phyloP scores from a whole-genome alignment of 1,140 invertebrate genomes.

The Bathynomus jamesi region DNA sequence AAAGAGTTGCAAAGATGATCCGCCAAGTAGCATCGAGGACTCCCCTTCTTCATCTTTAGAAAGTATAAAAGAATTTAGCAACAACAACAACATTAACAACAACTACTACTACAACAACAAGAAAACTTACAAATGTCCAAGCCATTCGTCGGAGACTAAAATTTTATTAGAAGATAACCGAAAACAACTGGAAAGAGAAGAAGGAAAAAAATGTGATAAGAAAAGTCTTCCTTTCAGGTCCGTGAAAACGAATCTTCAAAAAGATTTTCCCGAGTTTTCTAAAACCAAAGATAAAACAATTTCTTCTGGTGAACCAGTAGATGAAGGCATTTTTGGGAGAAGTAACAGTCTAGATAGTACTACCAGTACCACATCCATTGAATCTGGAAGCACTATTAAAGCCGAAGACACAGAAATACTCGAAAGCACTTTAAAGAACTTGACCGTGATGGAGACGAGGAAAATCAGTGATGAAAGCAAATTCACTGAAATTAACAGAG shows the following conservation, averaged over 20 bases:
- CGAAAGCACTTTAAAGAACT: too few relatives aligned
- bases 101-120: slow-evolving; percentile 20
- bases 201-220: slow-evolving; percentile 29
- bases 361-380: not conserved
- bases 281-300: not conserved
- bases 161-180: slow-evolving; percentile 32
- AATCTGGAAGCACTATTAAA: not conserved
- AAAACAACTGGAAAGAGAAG: slow-evolving; percentile 25
- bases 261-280: slow-evolving; percentile 1
- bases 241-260: slow-evolving; percentile 24
- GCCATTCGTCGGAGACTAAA: too few relatives aligned
- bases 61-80: not conserved
- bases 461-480: too few relatives aligned
- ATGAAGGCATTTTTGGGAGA: not conserved
- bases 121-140: slow-evolving; percentile 29
- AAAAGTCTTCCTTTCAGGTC: slow-evolving; percentile 27
- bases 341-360: not conserved
- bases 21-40: slow-evolving; percentile 25
- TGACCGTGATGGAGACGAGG: too few relatives aligned
- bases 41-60: not conserved
- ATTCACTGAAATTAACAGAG: not conserved
- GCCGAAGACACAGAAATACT: not conserved
- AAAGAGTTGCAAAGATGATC: slow-evolving; percentile 20
- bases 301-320: not conserved
- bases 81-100: not conserved